Conservation (phyloP, 2,797 vertebrate genomes). For the Lacerta viridis region DNA sequence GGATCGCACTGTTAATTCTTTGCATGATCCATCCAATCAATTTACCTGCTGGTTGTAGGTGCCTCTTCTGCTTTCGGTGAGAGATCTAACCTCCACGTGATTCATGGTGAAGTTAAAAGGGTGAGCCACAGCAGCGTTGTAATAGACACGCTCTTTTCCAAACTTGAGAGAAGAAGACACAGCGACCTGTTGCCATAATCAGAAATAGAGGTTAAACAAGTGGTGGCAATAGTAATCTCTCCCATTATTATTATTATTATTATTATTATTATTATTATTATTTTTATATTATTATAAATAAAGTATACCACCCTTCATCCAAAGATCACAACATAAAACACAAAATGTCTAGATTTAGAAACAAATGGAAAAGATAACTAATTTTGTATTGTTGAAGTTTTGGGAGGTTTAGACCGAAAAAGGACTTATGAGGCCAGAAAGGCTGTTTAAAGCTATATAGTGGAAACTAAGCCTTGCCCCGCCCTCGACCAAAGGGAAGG, state of each 20-base stretch:
- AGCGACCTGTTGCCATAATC: slow-evolving; percentile 75
- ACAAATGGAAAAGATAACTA: no score
- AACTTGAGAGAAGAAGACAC: slow-evolving; percentile 79
- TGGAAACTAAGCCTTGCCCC: no score
- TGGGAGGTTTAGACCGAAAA: no score
- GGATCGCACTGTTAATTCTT: neutral
- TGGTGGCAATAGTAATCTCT: neutral
- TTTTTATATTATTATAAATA: no score
- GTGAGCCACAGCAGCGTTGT: slow-evolving; percentile 78
- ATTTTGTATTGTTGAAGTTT: no score
- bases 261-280: no score
- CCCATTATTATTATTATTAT: neutral
- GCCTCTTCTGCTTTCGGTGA: slow-evolving; percentile 70
- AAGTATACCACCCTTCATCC: no score
- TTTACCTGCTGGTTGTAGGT: slow-evolving; percentile 82
- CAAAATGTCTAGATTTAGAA: no score
- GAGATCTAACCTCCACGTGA: slow-evolving; percentile 77
- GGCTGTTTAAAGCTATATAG: no score
- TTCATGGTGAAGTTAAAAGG: slow-evolving; percentile 81
- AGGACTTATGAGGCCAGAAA: no score
- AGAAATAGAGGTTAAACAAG: slow-evolving; percentile 40
- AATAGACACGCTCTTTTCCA: slow-evolving; percentile 72
- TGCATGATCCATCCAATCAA: neutral
- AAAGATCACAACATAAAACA: no score
- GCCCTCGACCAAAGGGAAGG: no score